Conservation (phyloP, 2,113 vertebrate genomes). For the Oncorhynchus masou region DNA sequence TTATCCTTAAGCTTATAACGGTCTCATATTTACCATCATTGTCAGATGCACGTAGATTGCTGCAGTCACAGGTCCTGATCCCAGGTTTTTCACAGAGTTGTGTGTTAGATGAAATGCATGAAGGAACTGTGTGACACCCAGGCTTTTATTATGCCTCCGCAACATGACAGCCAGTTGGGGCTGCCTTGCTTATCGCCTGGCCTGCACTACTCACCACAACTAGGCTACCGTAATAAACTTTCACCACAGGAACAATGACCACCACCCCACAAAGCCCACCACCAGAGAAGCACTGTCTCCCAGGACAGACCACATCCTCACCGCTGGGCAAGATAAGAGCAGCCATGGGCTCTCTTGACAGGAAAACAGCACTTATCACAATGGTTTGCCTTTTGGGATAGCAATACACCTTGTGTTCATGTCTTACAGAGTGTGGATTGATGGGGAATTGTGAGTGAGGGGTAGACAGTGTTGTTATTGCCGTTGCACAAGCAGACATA, state of each 20-base stretch:
- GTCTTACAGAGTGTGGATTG: neutral
- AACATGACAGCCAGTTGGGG: slow-evolving; percentile 13
- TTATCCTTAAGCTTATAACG: neutral
- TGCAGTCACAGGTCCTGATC: slow-evolving; percentile 18
- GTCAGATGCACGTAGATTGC: neutral
- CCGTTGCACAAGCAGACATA: neutral
- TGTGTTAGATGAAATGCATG: slow-evolving; percentile 17
- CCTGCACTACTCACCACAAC: slow-evolving; percentile 19
- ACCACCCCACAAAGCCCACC: slow-evolving; percentile 55
- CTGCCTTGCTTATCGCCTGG: slow-evolving; percentile 20
- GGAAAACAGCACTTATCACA: slow-evolving; percentile 61
- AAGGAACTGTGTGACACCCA: neutral
- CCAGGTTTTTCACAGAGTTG: slow-evolving; percentile 30
- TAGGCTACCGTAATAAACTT: neutral
- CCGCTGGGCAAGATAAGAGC: slow-evolving; percentile 71
- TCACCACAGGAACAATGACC: slow-evolving; percentile 63
- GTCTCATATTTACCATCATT: slow-evolving; percentile 53
- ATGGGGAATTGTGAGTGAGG: neutral
- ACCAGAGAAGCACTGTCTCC: slow-evolving; percentile 55
- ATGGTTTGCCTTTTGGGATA: slow-evolving; percentile 1
- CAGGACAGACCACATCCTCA: slow-evolving; percentile 77
- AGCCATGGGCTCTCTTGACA: slow-evolving; percentile 52
- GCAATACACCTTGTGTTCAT: neutral
- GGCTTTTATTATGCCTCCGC: slow-evolving; percentile 57
- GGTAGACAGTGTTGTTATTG: neutral